Conservation (phyloP, 2,797 vertebrate genomes). For the Psittacula echo region DNA sequence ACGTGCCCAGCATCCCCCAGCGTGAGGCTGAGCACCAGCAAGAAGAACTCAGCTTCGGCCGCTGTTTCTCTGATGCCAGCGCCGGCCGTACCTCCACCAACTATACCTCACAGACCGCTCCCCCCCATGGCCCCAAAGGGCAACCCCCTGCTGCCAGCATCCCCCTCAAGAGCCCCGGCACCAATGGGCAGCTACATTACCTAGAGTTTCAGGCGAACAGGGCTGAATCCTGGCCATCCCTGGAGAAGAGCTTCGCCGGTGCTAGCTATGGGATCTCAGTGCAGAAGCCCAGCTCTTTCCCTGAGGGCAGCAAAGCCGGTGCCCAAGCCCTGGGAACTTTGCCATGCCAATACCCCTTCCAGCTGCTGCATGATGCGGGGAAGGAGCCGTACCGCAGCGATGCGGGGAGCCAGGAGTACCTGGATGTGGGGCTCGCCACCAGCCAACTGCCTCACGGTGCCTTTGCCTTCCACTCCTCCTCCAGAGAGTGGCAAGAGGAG, state of each 20-base stretch:
- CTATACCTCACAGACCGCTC: constrained; percentile 91
- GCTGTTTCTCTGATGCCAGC: constrained; percentile 86
- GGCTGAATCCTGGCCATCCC: constrained; percentile 84
- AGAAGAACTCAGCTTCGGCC: constrained; percentile 84
- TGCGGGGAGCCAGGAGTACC: constrained; percentile 78
- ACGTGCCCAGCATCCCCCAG: constrained; percentile 84
- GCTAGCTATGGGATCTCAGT: constrained; percentile 83
- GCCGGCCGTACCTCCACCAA: constrained; percentile 85
- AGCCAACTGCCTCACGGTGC: constrained; percentile 80
- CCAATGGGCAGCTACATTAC: constrained; percentile 83
- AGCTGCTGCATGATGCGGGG: constrained; percentile 81
- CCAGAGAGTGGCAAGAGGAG: constrained; percentile 82
- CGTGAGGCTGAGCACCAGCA: constrained; percentile 84
- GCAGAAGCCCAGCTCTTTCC: constrained; percentile 82
- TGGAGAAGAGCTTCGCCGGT: constrained; percentile 88
- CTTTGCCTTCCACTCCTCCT: constrained; percentile 82
- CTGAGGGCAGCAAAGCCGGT: constrained; percentile 80
- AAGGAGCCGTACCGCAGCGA: constrained; percentile 82
- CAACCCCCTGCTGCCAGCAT: constrained; percentile 52
- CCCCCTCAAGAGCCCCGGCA: constrained; percentile 80
- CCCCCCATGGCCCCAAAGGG: constrained; percentile 72
- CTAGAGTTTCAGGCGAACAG: constrained; percentile 85
- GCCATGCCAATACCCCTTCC: constrained; percentile 87
- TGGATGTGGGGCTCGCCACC: constrained; percentile 75
- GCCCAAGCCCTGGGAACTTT: constrained; percentile 72